Evolutionary conservation across 2,113 vertebrate species (phyloP), one percentile per base, ranked within the genome.

Genomic region (Nicator chloris): DNA sequence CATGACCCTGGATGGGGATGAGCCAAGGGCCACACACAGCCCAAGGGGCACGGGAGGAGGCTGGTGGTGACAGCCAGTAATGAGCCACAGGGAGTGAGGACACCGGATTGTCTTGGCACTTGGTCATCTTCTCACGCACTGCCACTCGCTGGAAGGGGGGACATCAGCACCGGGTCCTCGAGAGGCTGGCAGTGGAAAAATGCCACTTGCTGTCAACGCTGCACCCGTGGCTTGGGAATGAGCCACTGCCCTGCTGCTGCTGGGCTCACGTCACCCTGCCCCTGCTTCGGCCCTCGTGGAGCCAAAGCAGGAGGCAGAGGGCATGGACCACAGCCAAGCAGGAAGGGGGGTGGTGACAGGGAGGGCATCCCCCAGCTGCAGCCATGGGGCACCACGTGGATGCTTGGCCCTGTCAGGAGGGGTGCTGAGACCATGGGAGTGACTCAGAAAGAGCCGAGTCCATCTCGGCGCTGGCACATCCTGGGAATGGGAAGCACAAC

Each of bases 61-160:
- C 35, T 19, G 11, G 9, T 0, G 0, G 49, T 0, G 2, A 77
- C 49, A 9, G 6, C 37, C 15, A 2, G 33, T 13, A 5, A 11
- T 1, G 15, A 82, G 54, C 87, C 2, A 4, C 2, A 13, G 78
- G 88, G 21, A 82, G 40, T 5, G 11, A 21, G 12, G 50, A 60
- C 3, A 4, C 22, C 0, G 1, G 21, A 94, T 95, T 94, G 83
- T 96, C 88, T 73, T 96, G 96, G 94, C 96, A 93, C 57, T 8
- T 17, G 70, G 59, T 86, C 42, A 47, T 78, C 92, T n/a, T 79
- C 91, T 94, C 81, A 72, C 63, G 66, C 75, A 70, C 42, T 30
- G 61, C 86, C 94, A 90, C 61, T 42, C 1, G 1, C 61, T 13
- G 1, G 24, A 61, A 96, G 28, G 13, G 65, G 40, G 77, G 51